phyloP scores from a whole-genome alignment of 2,797 vertebrate species.

The Paguma larvata region DNA sequence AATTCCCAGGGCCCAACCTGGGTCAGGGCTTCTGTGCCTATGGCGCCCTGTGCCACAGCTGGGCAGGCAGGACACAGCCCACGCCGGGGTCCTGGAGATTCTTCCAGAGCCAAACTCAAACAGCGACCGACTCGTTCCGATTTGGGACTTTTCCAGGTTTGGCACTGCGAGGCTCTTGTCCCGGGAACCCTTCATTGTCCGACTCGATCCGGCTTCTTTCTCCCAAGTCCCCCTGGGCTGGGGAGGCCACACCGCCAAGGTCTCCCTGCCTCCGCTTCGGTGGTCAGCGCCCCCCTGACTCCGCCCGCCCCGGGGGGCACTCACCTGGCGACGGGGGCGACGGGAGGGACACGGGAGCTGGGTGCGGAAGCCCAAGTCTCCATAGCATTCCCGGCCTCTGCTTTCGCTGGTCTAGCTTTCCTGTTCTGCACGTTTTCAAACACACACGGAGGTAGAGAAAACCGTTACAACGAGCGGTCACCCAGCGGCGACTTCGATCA shows the following conservation, averaged over 20 bases:
- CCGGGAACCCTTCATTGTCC: neutral
- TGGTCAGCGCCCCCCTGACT: neutral
- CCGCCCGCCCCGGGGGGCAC: neutral
- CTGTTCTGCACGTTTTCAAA: neutral
- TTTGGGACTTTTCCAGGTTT: neutral
- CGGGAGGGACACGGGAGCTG: neutral
- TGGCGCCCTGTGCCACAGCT: neutral
- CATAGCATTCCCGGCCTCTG: neutral
- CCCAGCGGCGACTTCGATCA: neutral
- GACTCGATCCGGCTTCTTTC: neutral
- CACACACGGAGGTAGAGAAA: neutral
- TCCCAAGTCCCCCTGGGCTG: neutral
- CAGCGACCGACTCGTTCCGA: neutral
- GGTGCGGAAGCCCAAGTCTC: neutral
- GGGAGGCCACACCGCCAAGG: neutral
- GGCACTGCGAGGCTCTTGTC: neutral
- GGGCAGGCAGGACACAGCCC: neutral
- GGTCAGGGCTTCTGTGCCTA: neutral
- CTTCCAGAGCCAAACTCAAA: fast-evolving
- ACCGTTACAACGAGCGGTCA: neutral
- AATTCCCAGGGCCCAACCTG: neutral
- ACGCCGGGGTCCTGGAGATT: fast-evolving
- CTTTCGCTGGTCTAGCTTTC: neutral
- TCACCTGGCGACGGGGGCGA: neutral
- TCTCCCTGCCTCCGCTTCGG: neutral